Conservation (phyloP, 2,113 vertebrate species). For the Triplophysa tibetana region DNA sequence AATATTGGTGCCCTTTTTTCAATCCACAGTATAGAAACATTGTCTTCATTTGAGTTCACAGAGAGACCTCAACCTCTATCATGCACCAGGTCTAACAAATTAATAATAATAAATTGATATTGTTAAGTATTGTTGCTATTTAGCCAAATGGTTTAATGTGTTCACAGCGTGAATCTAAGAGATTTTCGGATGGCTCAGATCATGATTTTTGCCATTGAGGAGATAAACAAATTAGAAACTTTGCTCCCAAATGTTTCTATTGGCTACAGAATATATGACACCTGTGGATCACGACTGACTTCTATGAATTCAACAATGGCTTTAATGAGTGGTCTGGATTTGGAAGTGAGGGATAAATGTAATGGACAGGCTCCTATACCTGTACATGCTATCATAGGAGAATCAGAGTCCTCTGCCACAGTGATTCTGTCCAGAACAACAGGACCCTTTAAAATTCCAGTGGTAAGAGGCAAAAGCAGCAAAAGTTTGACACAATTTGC, state of each 20-base stretch:
- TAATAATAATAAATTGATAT: background rate
- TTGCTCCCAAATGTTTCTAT: conserved; percentile 71
- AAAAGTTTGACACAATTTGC: background rate
- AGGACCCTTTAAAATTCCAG: conserved; percentile 60
- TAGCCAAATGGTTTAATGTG: conserved; percentile 1
- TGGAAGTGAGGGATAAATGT: conserved; percentile 50
- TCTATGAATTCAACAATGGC: conserved; percentile 73
- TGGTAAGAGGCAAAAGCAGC: conserved; percentile 60
- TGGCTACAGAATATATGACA: conserved; percentile 76
- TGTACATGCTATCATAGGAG: background rate
- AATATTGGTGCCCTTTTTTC: conserved; percentile 74
- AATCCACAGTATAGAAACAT: conserved; percentile 68
- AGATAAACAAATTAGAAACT: conserved; percentile 69
- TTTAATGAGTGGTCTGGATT: conserved; percentile 65
- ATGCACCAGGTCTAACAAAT: conserved; percentile 66
- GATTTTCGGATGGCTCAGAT: conserved; percentile 75
- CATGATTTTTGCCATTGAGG: conserved; percentile 75
- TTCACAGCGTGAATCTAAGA: conserved; percentile 70
- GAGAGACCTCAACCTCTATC: conserved; percentile 60
- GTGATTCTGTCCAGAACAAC: background rate
- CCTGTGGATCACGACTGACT: conserved; percentile 70
- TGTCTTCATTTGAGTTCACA: conserved; percentile 60
- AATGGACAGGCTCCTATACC: conserved; percentile 44
- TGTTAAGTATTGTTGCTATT: background rate
- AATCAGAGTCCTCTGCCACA: background rate